Base-by-base conservation (phyloP, 2,113 vertebrate genomes). In the Corvus hawaiiensis region DNA sequence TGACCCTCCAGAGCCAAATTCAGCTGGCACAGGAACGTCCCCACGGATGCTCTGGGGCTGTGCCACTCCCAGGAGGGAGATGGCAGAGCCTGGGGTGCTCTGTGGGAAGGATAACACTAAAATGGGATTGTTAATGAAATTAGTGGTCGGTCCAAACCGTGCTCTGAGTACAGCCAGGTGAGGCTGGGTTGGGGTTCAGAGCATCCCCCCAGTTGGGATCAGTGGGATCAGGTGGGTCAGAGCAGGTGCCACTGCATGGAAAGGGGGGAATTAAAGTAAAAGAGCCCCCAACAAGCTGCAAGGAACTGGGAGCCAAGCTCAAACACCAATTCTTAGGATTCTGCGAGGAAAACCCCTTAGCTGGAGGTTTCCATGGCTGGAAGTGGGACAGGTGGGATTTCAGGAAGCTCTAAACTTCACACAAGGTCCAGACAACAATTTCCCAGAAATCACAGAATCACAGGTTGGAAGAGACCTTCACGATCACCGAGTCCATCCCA, bases 101-200 rank as follows among this genome's bases (percentile, higher is more conserved):
- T 52, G 14, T 19, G 77, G 33, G 55, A 78, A 58, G 78, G 35
- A 10, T 6, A 22, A 52, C 69, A n/a, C 13, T 22, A 7, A 52
- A 81, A 16, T 2, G 5, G 61, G 17, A 3, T 48, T 10, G 13
- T 26, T 32, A 30, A 46, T 20, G 35, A 17, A 41, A 68, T n/a
- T 2, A n/a, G 23, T 3, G 30, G 2, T 58, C 7, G 7, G 52
- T 43, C 39, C 30, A 43, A 61, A 28, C 3, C 15, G 2, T 30
- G 32, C 20, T 16, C 26, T 22, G 7, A 1, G 3, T 7, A 13
- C 20, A 8, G 55, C 0, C 0, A 43, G 46, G 7, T 16, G 15
- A 10, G 62, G 9, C 0, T 46, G 18, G 62, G 9, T 1, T 46
- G 18, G 44, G n/a, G 26, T 17, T 68, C 41, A 46, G 59, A 28